Base-by-base conservation (phyloP, 1,140 invertebrate species). In the Formica selysi region DNA sequence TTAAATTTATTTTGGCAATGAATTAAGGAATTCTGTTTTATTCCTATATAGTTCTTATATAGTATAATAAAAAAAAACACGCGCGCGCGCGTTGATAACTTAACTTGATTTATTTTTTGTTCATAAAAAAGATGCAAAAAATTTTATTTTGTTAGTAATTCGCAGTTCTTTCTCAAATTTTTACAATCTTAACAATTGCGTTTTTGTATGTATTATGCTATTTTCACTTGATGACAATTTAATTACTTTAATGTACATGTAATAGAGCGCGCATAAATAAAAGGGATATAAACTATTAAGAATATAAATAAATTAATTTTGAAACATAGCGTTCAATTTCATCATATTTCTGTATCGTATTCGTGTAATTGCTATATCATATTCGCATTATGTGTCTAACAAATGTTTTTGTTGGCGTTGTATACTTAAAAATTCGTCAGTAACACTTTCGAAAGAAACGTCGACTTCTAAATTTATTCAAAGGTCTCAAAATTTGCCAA, bases 351-450 rank as follows among this genome's bases (percentile, higher is more conserved):
- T 11, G 54, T 59, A 57, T 59, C 13, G 16, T 4, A 61, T 19
- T 29, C 16, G 4, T 54, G 8, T 13, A 26, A 80, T 80, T 13
- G 19, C 22, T 51, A 5, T 51, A 51, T 51, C 16, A 19, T 19
- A 6, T 51, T 51, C 16, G 16, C 48, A 19, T 51, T 29, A 16
- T 5, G 3, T 70, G 3, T 19, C 10, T 32, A 59, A 19, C 44
- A 70, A 70, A 57, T 70, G 16, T 80, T 67, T 79, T 80, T 11
- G 13, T 57, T 70, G 78, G 64, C 78, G 11, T 70, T 41, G 32
- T 26, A 29, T 41, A 41, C 32, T 29, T 26, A 7, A 70, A 1
- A 38, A 29, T 5, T 32, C 13, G 19, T 44, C 38, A 62, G 10
- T n/a, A 54, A 38, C 8, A 10, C 10, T 51, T 36, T 51, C 44